Evolutionary conservation across 2,888 invertebrate species (phyloP).

Genomic region (Leptura quadrifasciata): DNA sequence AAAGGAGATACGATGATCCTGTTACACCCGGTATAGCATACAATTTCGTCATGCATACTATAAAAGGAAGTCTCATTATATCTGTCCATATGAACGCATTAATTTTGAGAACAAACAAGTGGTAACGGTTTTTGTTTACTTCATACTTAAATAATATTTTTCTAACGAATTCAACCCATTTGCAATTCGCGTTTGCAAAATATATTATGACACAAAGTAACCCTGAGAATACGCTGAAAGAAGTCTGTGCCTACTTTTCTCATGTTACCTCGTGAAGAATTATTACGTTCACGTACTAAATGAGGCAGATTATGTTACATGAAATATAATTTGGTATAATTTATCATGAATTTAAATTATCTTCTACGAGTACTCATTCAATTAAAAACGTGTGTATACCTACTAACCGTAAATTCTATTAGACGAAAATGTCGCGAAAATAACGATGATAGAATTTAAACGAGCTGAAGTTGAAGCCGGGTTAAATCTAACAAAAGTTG

Average conservation of each 20-base stretch:
- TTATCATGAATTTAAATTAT: constrained; percentile 23
- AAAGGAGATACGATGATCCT: too few relatives aligned
- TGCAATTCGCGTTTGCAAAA: too few relatives aligned
- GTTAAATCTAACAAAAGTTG: neutral
- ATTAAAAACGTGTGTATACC: constrained; percentile 30
- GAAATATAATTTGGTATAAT: constrained; percentile 27
- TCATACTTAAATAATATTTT: too few relatives aligned
- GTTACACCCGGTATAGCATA: too few relatives aligned
- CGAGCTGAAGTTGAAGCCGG: neutral
- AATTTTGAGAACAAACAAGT: too few relatives aligned
- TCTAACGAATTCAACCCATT: too few relatives aligned
- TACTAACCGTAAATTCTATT: neutral
- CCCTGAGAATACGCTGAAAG: neutral
- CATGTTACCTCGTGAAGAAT: constrained; percentile 9
- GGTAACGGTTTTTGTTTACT: too few relatives aligned
- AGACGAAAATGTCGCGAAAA: constrained; percentile 2
- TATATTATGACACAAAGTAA: neutral
- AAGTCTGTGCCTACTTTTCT: neutral
- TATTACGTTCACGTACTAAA: constrained; percentile 31
- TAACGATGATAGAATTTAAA: neutral
- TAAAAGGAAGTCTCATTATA: too few relatives aligned
- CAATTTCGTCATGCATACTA: too few relatives aligned
- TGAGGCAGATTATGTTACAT: constrained; percentile 20
- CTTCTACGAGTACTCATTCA: constrained; percentile 16
- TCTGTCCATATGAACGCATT: too few relatives aligned